Evolutionary conservation across 1,140 invertebrate genomes (phyloP).

Genomic region (Pantala flavescens): DNA sequence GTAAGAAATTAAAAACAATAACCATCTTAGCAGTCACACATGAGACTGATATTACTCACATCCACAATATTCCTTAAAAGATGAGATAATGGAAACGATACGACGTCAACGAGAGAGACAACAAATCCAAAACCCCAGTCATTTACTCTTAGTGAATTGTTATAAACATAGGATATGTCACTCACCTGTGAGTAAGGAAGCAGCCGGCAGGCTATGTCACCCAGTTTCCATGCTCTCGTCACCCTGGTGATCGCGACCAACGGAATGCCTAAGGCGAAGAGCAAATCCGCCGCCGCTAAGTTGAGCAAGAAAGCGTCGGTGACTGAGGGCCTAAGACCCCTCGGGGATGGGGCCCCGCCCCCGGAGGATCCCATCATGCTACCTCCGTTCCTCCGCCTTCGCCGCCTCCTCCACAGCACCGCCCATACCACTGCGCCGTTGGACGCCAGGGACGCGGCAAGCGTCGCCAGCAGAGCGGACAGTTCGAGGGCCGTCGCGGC

Average conservation of each 20-base stretch:
- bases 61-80: too few species aligned
- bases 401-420: not conserved
- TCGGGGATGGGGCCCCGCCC: constrained; percentile 36
- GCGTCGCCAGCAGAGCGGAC: constrained; percentile 32
- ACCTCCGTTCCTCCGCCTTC: not conserved
- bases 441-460: constrained; percentile 34
- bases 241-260: constrained; percentile 41
- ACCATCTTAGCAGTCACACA: too few species aligned
- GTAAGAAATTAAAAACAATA: too few species aligned
- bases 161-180: too few species aligned
- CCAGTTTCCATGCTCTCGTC: constrained; percentile 42
- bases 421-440: constrained; percentile 25
- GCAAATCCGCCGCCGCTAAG: constrained; percentile 52
- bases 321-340: constrained; percentile 59
- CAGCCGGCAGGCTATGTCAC: constrained; percentile 40
- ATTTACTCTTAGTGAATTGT: too few species aligned
- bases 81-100: too few species aligned
- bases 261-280: constrained; percentile 45
- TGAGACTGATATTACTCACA: too few species aligned
- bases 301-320: constrained; percentile 66
- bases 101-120: too few species aligned
- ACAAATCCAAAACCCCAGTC: too few species aligned
- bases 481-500: constrained; percentile 31
- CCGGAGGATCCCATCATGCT: constrained; percentile 22
- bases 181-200: constrained; percentile 47